These are phyloP conservation scores for Raja brachyura DNA, from an alignment of 2,113 vertebrate species.

Conservation along the genomic window DNA sequence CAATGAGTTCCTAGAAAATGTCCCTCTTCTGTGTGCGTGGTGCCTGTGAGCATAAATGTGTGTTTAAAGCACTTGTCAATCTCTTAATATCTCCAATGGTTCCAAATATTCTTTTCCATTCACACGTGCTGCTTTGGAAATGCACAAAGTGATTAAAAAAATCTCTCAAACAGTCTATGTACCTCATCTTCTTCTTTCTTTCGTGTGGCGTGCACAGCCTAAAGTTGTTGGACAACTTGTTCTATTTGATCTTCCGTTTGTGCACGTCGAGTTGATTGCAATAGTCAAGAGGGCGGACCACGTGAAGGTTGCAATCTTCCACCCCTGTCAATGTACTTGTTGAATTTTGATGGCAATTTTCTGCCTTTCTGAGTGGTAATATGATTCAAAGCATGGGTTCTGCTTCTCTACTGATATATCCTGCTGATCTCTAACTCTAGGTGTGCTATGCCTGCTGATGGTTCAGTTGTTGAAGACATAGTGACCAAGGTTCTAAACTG, in stretches of 20 bases:
- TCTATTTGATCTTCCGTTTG: too few relatives aligned
- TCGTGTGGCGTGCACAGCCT: too few relatives aligned
- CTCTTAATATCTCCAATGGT: not conserved
- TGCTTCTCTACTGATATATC: not conserved
- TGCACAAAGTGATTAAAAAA: not conserved
- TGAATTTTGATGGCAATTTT: not conserved
- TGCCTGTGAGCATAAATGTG: too few relatives aligned
- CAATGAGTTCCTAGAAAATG: too few relatives aligned
- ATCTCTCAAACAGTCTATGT: not conserved
- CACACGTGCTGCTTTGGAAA: not conserved
- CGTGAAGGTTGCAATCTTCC: too few relatives aligned
- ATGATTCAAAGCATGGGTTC: not conserved
- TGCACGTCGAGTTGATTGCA: too few relatives aligned
- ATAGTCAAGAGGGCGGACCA: too few relatives aligned
- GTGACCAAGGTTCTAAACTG: not conserved
- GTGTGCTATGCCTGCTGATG: not conserved
- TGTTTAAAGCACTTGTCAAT: not conserved
- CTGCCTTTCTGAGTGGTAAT: not conserved
- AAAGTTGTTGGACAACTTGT: too few relatives aligned
- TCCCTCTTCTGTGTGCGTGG: too few relatives aligned
- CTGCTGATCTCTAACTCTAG: not conserved
- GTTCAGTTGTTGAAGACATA: not conserved
- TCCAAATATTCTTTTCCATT: not conserved
- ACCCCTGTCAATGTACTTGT: not conserved
- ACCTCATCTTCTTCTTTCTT: too few relatives aligned